phyloP scores from a whole-genome alignment of 2,113 vertebrate species.

The Apodemus sylvaticus region DNA sequence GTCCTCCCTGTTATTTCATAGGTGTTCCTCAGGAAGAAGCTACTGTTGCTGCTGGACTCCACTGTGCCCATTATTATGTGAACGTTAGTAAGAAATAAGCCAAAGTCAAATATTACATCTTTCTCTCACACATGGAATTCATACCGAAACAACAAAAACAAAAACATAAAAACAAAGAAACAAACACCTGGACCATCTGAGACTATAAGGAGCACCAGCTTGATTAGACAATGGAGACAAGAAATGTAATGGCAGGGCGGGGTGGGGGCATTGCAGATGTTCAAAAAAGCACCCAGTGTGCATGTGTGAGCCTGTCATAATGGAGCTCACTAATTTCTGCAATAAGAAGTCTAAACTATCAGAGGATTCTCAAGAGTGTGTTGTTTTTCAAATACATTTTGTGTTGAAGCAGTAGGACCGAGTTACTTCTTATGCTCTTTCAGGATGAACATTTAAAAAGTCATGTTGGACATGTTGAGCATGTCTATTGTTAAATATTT shows the following conservation, averaged over 20 bases:
- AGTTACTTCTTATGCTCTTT: background rate
- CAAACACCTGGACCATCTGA: background rate
- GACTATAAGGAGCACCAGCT: background rate
- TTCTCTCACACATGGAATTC: background rate
- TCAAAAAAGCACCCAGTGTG: background rate
- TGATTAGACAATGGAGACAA: background rate
- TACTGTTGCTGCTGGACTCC: too few relatives aligned
- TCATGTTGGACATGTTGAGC: background rate
- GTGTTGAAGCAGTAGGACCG: background rate
- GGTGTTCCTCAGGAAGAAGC: background rate
- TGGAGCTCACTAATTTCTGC: background rate
- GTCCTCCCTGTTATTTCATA: background rate
- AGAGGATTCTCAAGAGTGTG: background rate
- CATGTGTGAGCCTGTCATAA: background rate
- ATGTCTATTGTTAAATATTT: too few relatives aligned
- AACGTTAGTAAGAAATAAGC: constrained; percentile 11
- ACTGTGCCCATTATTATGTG: background rate
- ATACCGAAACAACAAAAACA: background rate
- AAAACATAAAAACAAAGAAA: background rate
- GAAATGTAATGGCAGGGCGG: background rate
- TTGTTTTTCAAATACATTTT: background rate
- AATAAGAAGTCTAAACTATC: background rate
- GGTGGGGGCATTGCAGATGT: background rate
- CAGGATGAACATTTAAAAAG: background rate
- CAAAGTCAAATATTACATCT: background rate